Evolutionary conservation across 2,113 vertebrate species (phyloP), one percentile per base, ranked within the genome.

Genomic region (Myrmecophaga tridactyla): DNA sequence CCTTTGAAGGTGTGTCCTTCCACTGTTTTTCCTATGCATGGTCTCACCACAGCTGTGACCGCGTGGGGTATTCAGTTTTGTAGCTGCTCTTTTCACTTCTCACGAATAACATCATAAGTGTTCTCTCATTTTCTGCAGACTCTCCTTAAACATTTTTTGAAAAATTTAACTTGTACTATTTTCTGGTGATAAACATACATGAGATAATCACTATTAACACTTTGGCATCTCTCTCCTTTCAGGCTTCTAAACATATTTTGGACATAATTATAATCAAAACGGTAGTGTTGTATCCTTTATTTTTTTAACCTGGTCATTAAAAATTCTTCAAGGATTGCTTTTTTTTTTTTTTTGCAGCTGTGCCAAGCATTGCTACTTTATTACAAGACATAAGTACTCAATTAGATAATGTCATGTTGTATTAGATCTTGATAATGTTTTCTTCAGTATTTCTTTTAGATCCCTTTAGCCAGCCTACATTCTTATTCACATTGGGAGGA

Each of bases 1-100:
- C 95, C 92, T 90, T 6, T 13, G 29, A 96, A 95, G 72, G 94
- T 92, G 94, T 95, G 96, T 96, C 95, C 92, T 95, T 86, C 69
- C 92, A 0, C 80, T 46, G 4, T 53, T 46, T 27, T 9, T 43
- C 62, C 90, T 41, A 7, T 81, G 93, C 93, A 29, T 83, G 91
- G 80, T 43, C 21, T 85, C 77, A 82, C 88, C 43, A 2, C 39
- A 20, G 86, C 92, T 82, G 84, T 87, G 89, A 60, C 83, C 86
- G 31, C 23, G 31, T 62, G 56, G 8, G 82, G 58, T 46, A 0
- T 51, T 58, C 34, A 1, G 29, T 91, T n/a, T 8, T 39, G 58
- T 84, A 84, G 60, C 89, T 76, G 84, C 76, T 80, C 70, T 34
- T n/a, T 29, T 36, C 94, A 78, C 89, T 48, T 29, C 87, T 76